These are phyloP conservation scores for Heliconius hortense DNA, from an alignment of 2,888 invertebrate genomes.

Conservation along the genomic window DNA sequence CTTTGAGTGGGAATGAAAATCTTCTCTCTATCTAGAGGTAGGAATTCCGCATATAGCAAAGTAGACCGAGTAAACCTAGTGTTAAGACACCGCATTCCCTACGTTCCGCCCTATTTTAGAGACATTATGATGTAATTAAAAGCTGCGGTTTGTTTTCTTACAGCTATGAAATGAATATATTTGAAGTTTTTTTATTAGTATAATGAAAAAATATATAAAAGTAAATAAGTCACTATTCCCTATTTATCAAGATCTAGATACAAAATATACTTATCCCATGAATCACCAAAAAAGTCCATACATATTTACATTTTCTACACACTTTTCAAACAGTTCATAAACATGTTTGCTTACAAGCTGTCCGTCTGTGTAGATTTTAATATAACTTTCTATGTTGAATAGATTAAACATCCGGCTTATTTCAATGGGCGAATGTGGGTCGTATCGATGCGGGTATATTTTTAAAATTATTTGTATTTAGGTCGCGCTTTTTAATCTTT, in stretches of 20 bases:
- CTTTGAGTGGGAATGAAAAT: too few species aligned
- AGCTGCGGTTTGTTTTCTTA: too few species aligned
- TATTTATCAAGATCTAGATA: neutral
- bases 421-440: slow-evolving; percentile 23
- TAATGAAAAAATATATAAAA: neutral
- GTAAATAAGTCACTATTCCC: neutral
- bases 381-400: slow-evolving; percentile 23
- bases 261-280: neutral
- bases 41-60: too few species aligned
- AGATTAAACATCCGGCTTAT: slow-evolving; percentile 26
- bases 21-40: too few species aligned
- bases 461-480: slow-evolving; percentile 20
- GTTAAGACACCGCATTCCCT: too few species aligned
- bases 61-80: too few species aligned
- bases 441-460: slow-evolving; percentile 23
- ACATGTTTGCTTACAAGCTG: slow-evolving; percentile 19
- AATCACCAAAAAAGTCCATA: neutral
- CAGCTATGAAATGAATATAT: too few species aligned
- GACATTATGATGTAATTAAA: too few species aligned
- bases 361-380: slow-evolving; percentile 20
- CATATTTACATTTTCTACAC: slow-evolving; percentile 5
- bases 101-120: too few species aligned
- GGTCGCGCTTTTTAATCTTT: slow-evolving; percentile 17
- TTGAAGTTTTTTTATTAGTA: neutral
- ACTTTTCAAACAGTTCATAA: slow-evolving; percentile 17